Evolutionary conservation across 2,797 vertebrate species (phyloP).

Genomic region (Poeciliopsis presidionis): DNA sequence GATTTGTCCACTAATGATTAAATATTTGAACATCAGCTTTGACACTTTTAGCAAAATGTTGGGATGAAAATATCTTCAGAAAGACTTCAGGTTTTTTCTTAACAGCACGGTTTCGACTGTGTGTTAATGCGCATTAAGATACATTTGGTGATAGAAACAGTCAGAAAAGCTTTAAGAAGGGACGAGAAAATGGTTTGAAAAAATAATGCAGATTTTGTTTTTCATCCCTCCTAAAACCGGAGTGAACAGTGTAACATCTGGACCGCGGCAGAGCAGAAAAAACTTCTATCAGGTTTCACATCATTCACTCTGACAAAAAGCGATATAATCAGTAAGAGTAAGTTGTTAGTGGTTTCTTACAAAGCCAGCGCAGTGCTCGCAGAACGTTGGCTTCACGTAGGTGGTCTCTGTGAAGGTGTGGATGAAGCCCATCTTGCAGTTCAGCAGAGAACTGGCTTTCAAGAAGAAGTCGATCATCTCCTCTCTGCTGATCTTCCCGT

Average conservation of each 20-base stretch:
- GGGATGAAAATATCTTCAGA: not conserved
- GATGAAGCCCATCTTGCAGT: conserved; percentile 89
- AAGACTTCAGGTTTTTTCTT: not conserved
- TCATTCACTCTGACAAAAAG: not conserved
- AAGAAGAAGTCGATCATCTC: conserved; percentile 90
- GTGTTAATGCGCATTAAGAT: not conserved
- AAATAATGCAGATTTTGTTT: too few relatives aligned
- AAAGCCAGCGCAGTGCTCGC: conserved; percentile 88
- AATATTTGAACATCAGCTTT: not conserved
- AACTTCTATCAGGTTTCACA: not conserved
- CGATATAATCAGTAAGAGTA: not conserved
- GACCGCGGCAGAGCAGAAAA: not conserved
- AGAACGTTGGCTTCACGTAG: conserved; percentile 91
- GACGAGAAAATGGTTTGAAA: too few relatives aligned
- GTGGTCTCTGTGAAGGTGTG: conserved; percentile 87
- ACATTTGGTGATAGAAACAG: not conserved
- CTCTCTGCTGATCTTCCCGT: conserved; percentile 86
- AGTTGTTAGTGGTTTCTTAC: conserved; percentile 77
- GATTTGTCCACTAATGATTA: not conserved
- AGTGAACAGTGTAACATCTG: not conserved
- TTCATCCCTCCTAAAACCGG: too few relatives aligned
- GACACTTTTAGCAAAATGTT: not conserved
- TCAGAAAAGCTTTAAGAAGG: not conserved
- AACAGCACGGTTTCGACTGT: not conserved
- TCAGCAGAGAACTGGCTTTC: conserved; percentile 88